These are phyloP conservation scores for Macrophya alboannulata DNA, from an alignment of 2,888 invertebrate genomes.

Conservation along the genomic window DNA sequence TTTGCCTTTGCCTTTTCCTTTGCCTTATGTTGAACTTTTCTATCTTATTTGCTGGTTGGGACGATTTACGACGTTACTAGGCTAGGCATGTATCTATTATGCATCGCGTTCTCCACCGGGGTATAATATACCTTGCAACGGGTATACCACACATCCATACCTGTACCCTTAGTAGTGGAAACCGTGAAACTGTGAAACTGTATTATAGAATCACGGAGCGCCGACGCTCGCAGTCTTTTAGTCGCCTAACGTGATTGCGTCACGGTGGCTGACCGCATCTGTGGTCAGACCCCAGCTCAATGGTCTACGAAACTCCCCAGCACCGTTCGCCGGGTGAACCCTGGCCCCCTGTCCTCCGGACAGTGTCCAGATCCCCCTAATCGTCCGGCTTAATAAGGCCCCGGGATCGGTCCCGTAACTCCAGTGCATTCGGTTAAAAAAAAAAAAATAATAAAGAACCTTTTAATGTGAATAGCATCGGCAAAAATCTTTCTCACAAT, in stretches of 20 bases:
- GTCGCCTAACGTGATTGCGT: slow-evolving; percentile 58
- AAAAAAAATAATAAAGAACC: slow-evolving; percentile 37
- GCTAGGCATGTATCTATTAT: background rate
- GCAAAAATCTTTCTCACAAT: slow-evolving; percentile 18
- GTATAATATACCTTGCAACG: slow-evolving; percentile 5
- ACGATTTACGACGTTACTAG: slow-evolving; percentile 27
- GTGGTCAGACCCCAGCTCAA: slow-evolving; percentile 61
- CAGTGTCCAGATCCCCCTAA: slow-evolving; percentile 58
- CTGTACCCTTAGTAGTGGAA: background rate
- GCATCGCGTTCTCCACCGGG: background rate
- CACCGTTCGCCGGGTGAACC: slow-evolving; percentile 15
- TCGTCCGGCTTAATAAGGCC: slow-evolving; percentile 13
- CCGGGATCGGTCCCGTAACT: slow-evolving; percentile 5
- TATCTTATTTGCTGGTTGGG: slow-evolving; percentile 15
- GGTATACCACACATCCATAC: background rate
- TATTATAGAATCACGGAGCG: slow-evolving; percentile 32
- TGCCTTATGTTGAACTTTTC: slow-evolving; percentile 15
- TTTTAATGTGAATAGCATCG: background rate
- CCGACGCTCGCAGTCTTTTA: slow-evolving; percentile 31
- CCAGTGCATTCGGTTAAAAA: background rate
- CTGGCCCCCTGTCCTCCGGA: slow-evolving; percentile 54
- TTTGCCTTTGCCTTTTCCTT: slow-evolving; percentile 20
- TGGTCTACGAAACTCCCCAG: slow-evolving; percentile 11
- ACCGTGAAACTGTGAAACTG: slow-evolving; percentile 41
- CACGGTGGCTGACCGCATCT: slow-evolving; percentile 67